A percentile compares a stretch with the other conserved stretches of the same genome.
Conservation (phyloP, 2,113 vertebrate species). For the Centrocercus urophasianus region DNA sequence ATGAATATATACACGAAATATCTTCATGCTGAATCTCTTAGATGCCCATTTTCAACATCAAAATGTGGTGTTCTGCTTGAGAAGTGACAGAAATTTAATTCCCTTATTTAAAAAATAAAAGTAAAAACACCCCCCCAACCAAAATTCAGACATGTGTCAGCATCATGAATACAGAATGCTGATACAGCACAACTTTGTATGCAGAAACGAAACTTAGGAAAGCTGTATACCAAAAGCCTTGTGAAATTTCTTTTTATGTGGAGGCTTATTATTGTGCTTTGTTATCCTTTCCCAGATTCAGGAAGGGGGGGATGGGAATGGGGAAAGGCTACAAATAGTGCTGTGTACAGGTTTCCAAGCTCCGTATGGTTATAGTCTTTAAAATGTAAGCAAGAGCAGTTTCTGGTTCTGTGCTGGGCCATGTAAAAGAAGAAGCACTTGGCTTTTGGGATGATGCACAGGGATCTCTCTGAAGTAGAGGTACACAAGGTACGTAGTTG, state of each 20-base stretch:
- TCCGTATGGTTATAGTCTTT: accelerated
- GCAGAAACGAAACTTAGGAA: neutral
- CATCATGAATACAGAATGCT: neutral
- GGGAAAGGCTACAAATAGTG: neutral
- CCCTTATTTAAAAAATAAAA: neutral
- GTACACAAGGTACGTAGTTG: neutral
- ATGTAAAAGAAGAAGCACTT: neutral
- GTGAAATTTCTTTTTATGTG: conserved; percentile 8
- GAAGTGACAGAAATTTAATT: neutral
- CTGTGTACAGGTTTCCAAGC: neutral
- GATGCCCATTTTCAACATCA: neutral
- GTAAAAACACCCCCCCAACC: neutral
- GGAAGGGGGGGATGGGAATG: neutral
- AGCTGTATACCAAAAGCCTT: neutral
- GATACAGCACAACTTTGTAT: neutral
- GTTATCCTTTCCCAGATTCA: neutral
- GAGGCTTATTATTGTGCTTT: neutral
- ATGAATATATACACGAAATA: neutral
- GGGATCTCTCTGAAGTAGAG: neutral
- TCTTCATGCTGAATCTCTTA: neutral
- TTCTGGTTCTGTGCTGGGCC: neutral
- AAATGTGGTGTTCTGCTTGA: neutral
- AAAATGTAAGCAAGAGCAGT: neutral
- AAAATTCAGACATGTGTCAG: neutral
- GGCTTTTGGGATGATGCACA: neutral